Conservation (phyloP, 1,140 invertebrate genomes). For the Galendromus occidentalis region DNA sequence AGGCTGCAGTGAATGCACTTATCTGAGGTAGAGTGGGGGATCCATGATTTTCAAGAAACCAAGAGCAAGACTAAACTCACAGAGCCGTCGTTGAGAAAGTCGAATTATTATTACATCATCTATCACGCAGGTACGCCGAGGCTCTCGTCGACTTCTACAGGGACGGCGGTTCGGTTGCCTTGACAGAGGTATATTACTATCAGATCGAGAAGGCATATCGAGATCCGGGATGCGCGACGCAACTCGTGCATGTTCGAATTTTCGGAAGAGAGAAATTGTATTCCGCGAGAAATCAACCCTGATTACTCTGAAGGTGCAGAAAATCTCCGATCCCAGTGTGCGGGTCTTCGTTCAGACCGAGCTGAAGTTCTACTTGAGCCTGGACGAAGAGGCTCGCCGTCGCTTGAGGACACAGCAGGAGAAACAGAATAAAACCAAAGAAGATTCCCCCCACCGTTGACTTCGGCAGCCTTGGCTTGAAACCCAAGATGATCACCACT, state of each 20-base stretch:
- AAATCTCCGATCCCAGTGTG: background rate
- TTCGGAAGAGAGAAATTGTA: too few species aligned
- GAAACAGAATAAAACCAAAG: background rate
- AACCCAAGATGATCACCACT: background rate
- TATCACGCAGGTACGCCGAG: constrained; percentile 1
- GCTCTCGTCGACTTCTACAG: background rate
- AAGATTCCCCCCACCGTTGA: background rate
- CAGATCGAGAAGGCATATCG: too few species aligned
- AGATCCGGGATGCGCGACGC: too few species aligned
- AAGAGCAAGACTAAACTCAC: background rate
- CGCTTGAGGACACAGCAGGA: background rate
- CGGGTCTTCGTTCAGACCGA: background rate
- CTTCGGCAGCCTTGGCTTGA: too few species aligned
- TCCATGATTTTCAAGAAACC: background rate
- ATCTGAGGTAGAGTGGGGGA: background rate
- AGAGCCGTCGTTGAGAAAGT: background rate
- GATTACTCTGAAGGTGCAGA: too few species aligned
- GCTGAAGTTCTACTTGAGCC: background rate
- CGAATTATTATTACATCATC: background rate
- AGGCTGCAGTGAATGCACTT: background rate
- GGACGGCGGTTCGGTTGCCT: background rate
- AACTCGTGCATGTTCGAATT: too few species aligned
- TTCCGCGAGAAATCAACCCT: too few species aligned
- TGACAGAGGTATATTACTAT: background rate
- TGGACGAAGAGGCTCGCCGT: background rate